Percentiles rank a stretch among this genome's conserved stretches.
Conservation (phyloP, 2,797 vertebrate genomes). For the Manis pentadactyla region DNA sequence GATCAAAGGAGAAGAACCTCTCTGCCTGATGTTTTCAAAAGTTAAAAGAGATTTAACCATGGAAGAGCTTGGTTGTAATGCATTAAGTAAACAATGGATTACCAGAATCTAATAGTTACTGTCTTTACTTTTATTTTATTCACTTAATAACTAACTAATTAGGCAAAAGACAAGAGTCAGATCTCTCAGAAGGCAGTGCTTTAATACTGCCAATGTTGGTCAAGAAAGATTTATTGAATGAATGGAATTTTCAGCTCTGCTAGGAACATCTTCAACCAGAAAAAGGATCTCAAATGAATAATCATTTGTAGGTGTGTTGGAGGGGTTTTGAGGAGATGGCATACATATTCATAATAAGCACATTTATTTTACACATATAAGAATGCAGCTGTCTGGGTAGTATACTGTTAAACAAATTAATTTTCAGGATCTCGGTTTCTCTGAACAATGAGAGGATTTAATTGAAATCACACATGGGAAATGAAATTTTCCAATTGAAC, state of each 20-base stretch:
- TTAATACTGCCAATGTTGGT: background rate
- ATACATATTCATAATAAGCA: background rate
- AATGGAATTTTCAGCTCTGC: background rate
- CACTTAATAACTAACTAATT: background rate
- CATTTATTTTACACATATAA: background rate
- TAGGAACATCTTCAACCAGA: background rate
- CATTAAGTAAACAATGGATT: background rate
- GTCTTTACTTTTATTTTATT: constrained; percentile 15
- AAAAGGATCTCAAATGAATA: background rate
- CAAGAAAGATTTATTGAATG: background rate
- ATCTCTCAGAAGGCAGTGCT: background rate
- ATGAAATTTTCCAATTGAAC: background rate
- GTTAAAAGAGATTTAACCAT: constrained; percentile 39
- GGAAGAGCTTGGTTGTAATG: background rate
- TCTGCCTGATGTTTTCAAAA: background rate
- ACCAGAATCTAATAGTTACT: background rate
- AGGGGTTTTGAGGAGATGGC: background rate
- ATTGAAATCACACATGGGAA: constrained; percentile 25
- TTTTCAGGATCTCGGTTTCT: constrained; percentile 39
- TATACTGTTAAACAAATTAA: background rate
- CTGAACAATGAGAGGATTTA: background rate
- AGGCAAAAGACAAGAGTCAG: background rate
- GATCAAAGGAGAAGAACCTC: constrained; percentile 46
- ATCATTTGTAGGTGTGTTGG: background rate
- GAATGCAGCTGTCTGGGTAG: background rate